Base-by-base conservation (phyloP, 2,888 invertebrate species). In the Carcina quercana region DNA sequence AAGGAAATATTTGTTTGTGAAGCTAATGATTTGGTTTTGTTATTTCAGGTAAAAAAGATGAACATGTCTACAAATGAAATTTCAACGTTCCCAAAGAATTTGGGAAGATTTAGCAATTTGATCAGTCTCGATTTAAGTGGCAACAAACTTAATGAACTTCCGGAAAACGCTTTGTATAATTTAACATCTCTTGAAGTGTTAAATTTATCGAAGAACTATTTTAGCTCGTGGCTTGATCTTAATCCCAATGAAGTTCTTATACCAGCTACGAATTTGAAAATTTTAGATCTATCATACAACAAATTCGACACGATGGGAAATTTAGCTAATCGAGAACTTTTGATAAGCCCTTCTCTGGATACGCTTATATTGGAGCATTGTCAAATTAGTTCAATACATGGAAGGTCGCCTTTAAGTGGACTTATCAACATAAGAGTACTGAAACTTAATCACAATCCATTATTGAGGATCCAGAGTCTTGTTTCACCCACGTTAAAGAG, bases 41-140 rank as follows among this genome's bases (percentile, higher is more conserved):
- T 15, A 25, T 80, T 80, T 47, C 75, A 90, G 90, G 87, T 91
- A 15, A 85, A 86, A 45, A 79, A 78, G 14, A 65, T 93, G 40
- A 90, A 92, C 53, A 60, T 92, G 33, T 90, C 92, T 3, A 74
- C 79, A 45, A 93, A 93, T 53, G 67, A 78, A 25, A 86, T 92
- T 31, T 63, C 60, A 2, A 61, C 59, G 2, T 86, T 92, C 47
- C 89, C 91, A 0, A 44, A 42, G 35, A 61, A 56, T 15, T 38
- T 83, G 8, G 47, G 44, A 14, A 61, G 44, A 29, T 61, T 78
- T 21, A 49, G 60, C 28, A 74, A 73, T 33, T 48, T 83, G 32
- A 39, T 66, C 5, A 52, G 42, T 2, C 44, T 83, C 19, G 83
- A 83, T 36, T 28, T 76, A 5, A 79, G 79, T 38, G 70, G 67